A percentile compares a stretch with the other conserved stretches of the same genome.
Evolutionary conservation across 2,797 vertebrate genomes (phyloP).

Genomic region (Meda fulgida): DNA sequence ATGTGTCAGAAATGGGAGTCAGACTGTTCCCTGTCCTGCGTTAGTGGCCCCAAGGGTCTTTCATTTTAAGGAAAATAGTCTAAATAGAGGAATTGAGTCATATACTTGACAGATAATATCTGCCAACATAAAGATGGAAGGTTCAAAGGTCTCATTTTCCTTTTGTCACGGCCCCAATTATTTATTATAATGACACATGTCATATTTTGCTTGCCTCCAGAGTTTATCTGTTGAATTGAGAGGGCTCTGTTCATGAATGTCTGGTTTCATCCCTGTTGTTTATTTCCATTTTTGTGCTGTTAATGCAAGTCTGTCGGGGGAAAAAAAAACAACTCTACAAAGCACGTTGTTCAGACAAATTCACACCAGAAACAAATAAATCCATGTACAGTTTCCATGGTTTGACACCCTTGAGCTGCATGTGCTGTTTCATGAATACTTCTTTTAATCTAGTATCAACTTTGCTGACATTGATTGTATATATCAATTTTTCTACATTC

Average conservation of each 20-base stretch:
- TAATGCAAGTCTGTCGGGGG: neutral
- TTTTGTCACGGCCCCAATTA: constrained; percentile 1
- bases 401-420: neutral
- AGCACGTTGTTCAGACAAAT: neutral
- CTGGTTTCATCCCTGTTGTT: neutral
- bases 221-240: constrained; percentile 13
- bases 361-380: neutral
- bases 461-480: neutral
- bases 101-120: constrained; percentile 15
- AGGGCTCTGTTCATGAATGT: neutral
- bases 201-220: constrained; percentile 28
- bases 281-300: neutral
- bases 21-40: constrained; percentile 25
- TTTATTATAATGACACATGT: constrained; percentile 35
- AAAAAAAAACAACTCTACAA: neutral
- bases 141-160: constrained; percentile 10
- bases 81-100: constrained; percentile 25
- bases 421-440: neutral
- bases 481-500: neutral
- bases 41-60: constrained; percentile 17
- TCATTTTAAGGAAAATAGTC: neutral
- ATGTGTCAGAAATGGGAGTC: constrained; percentile 52
- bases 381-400: neutral
- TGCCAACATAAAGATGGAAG: constrained; percentile 1
- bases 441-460: neutral